Conservation (phyloP, 2,113 vertebrate species). For the Oreochromis aureus region DNA sequence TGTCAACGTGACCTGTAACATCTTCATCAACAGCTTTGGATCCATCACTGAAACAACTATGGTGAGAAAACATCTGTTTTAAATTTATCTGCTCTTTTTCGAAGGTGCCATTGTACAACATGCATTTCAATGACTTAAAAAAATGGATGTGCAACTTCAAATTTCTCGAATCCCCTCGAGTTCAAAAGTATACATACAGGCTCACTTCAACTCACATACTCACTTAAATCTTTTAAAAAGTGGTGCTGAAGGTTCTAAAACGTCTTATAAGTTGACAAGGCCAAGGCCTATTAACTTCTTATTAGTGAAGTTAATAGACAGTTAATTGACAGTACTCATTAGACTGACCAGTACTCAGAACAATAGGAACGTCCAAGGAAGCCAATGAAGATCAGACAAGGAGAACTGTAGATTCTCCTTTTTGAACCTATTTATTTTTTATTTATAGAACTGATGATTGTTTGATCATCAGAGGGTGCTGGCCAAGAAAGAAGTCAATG, state of each 20-base stretch:
- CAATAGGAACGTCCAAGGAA: not conserved
- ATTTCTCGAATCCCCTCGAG: not conserved
- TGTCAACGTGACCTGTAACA: slow-evolving; percentile 95
- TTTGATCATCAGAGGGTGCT: not conserved
- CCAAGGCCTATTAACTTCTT: not conserved
- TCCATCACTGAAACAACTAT: slow-evolving; percentile 94
- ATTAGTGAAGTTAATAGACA: not conserved
- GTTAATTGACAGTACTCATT: not conserved
- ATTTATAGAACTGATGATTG: not conserved
- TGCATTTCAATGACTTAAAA: not conserved
- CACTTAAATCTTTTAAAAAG: not conserved
- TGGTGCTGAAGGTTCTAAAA: not conserved
- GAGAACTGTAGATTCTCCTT: not conserved
- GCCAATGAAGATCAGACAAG: not conserved
- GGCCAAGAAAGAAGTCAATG: not conserved
- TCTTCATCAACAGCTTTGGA: slow-evolving; percentile 96
- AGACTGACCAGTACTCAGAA: not conserved
- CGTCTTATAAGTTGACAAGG: not conserved
- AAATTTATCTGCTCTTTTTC: not conserved
- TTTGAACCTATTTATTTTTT: not conserved
- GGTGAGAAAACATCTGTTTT: slow-evolving; percentile 71
- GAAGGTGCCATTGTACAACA: not conserved
- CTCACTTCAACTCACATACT: not conserved
- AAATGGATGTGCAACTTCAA: accelerated
- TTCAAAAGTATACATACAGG: not conserved